A percentile compares a stretch with the other conserved stretches of the same genome.
These are phyloP conservation scores for Pandion haliaetus DNA, from an alignment of 2,113 vertebrate species.

Conservation along the genomic window DNA sequence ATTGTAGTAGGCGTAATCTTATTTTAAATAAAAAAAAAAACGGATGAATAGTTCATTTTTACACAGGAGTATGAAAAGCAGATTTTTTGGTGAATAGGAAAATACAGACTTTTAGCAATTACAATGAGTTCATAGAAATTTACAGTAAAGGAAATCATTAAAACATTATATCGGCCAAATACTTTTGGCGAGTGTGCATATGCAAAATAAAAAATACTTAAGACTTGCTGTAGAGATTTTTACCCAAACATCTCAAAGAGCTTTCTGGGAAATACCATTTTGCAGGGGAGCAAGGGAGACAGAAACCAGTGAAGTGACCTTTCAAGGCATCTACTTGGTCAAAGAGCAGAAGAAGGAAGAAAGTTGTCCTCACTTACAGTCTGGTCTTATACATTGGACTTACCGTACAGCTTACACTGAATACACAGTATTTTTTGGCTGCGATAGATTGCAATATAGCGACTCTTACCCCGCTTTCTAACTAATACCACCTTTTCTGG, in stretches of 20 bases:
- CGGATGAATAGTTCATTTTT: constrained; percentile 34
- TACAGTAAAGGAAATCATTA: constrained; percentile 33
- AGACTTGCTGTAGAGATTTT: neutral
- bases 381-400: neutral
- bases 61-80: neutral
- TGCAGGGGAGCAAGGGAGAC: neutral
- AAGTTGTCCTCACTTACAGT: neutral
- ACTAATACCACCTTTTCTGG: neutral
- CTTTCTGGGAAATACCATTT: neutral
- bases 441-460: neutral
- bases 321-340: neutral
- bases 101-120: constrained; percentile 14
- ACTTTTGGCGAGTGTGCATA: neutral
- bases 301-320: neutral
- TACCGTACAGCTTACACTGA: neutral
- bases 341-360: neutral
- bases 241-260: neutral
- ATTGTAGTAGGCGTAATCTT: neutral
- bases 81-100: neutral
- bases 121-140: constrained; percentile 30
- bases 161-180: constrained; percentile 13
- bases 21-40: constrained; percentile 20
- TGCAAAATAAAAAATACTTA: neutral
- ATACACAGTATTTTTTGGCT: neutral
- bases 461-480: neutral